These are phyloP conservation scores for Anneissia japonica DNA, from an alignment of 35 echinoderm and acorn worm genomes.

Conservation along the genomic window DNA sequence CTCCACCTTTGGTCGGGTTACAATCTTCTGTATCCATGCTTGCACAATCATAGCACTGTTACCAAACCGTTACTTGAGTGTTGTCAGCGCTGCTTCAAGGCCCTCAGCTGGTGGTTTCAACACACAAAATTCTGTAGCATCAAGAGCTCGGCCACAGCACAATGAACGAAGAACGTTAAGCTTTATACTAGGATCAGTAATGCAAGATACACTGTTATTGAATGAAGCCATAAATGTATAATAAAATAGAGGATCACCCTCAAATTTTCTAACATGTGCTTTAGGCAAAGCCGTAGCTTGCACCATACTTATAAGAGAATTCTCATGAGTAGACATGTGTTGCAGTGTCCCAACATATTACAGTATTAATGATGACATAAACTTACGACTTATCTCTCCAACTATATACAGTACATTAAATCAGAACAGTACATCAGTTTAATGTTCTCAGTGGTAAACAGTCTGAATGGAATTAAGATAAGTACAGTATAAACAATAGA, in stretches of 20 bases:
- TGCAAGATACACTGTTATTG: constrained; percentile 2
- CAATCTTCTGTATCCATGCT: constrained; percentile 12
- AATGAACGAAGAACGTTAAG: too few relatives aligned
- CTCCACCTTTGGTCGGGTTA: too few relatives aligned
- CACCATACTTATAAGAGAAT: neutral
- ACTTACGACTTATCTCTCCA: too few relatives aligned
- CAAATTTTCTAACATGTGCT: neutral
- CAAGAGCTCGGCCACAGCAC: neutral
- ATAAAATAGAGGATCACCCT: neutral
- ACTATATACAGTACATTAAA: too few relatives aligned
- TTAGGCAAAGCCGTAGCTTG: neutral
- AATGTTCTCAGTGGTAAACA: too few relatives aligned
- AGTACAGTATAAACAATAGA: too few relatives aligned
- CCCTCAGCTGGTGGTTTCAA: neutral
- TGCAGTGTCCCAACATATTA: too few relatives aligned
- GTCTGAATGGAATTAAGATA: too few relatives aligned
- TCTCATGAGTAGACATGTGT: too few relatives aligned
- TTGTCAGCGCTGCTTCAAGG: neutral
- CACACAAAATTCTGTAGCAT: neutral
- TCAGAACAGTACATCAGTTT: too few relatives aligned
- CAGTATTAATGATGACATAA: too few relatives aligned
- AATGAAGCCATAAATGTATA: constrained; percentile 1
- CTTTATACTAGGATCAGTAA: neutral
- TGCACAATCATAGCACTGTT: constrained; percentile 9
- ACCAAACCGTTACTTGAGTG: constrained; percentile 10